A percentile compares a stretch with the other conserved stretches of the same genome.
Conservation (phyloP, 92 coral and sea anemone species). For the Porites lobata region DNA sequence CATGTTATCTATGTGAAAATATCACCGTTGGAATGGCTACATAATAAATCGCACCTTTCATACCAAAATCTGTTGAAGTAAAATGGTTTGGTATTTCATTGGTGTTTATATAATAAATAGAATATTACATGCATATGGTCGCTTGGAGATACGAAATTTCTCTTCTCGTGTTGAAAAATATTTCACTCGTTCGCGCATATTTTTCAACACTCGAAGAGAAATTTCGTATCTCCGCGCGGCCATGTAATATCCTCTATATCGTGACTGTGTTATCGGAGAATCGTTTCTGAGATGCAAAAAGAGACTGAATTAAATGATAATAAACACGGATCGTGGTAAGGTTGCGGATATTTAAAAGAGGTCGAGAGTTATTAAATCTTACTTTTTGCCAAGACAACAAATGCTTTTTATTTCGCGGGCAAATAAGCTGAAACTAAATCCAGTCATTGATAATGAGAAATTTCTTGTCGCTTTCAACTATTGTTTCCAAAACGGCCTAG, state of each 20-base stretch:
- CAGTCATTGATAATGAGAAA: background rate
- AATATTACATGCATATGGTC: too few species aligned
- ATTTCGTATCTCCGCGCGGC: too few species aligned
- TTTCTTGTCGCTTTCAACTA: background rate
- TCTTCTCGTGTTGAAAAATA: too few species aligned
- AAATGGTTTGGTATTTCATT: too few species aligned
- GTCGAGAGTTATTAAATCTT: constrained; percentile 31
- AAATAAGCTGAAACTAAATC: constrained; percentile 13
- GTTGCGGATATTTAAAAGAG: constrained; percentile 4
- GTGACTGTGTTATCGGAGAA: constrained; percentile 37
- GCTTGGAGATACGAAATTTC: too few species aligned
- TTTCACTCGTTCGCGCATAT: too few species aligned
- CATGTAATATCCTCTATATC: background rate
- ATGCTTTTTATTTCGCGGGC: constrained; percentile 10
- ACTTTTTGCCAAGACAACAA: constrained; percentile 12
- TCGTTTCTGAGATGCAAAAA: background rate
- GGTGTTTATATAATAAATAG: too few species aligned
- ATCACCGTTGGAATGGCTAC: too few species aligned
- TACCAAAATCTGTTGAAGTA: too few species aligned
- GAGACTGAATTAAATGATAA: background rate
- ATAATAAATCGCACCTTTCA: too few species aligned
- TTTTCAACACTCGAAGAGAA: too few species aligned
- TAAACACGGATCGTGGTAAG: constrained; percentile 11
- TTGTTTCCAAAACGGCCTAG: background rate
- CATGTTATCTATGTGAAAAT: too few species aligned